Evolutionary conservation across 2,888 invertebrate species (phyloP), one percentile per base, ranked within the genome.

Genomic region (Polyploca ridens): DNA sequence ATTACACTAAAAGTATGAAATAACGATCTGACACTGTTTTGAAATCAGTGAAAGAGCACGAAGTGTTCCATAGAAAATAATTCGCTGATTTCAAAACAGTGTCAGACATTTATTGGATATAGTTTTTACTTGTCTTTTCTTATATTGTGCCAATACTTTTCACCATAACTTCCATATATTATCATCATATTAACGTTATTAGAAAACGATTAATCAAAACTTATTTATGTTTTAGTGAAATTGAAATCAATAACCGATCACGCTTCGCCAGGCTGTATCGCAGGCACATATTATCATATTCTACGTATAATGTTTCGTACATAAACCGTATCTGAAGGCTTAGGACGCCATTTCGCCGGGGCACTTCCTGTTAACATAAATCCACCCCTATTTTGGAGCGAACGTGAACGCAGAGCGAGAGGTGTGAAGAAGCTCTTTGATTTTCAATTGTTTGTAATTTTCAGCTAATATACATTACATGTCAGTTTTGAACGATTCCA

Each of bases 281-380:
- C 58, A n/a, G 16, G 14, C 14, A 41, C 73, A 75, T 73, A 73
- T 73, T 70, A 73, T 71, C 76, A 75, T 68, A 65, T 67, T 63
- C 68, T 68, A 71, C 73, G 78, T 72, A 72, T 76, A 74, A 71
- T 66, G 70, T 62, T 69, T 68, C 70, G 81, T 82, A 86, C 80
- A 88, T 85, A 89, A 82, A 81, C 88, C 83, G 83, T 90, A 90
- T 90, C 90, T 84, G 79, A 76, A 84, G 86, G 88, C 90, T 90
- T 87, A 90, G 89, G 83, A 84, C 87, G 89, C 88, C 86, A 87
- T 90, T 90, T 87, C 87, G 80, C 83, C 81, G 84, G 87, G 88
- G 83, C 85, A 89, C 90, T 90, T 91, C 90, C 91, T 88, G 87
- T 87, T 90, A 85, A 88, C 91, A 88, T 90, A 90, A 92, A 91